Percentiles rank a stretch among this genome's conserved stretches.
Conservation (phyloP, 2,113 vertebrate species). For the Chloropsis cyanopogon region DNA sequence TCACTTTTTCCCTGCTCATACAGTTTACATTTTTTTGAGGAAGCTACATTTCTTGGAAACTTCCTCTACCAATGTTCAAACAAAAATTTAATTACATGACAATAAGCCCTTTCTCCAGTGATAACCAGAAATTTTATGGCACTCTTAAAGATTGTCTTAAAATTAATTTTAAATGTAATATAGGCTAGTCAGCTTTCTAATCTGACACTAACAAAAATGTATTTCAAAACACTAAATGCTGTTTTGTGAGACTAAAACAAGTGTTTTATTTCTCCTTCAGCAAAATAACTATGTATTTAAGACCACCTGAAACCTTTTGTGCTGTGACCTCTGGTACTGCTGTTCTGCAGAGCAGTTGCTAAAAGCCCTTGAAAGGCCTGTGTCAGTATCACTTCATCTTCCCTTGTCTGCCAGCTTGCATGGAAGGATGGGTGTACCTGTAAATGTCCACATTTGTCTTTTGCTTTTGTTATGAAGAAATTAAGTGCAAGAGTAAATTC, state of each 20-base stretch:
- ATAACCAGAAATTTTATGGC: not conserved
- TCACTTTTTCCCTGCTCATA: not conserved
- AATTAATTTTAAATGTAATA: not conserved
- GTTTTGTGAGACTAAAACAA: not conserved
- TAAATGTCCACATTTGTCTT: not conserved
- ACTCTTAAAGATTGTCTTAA: not conserved
- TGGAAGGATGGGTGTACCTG: not conserved
- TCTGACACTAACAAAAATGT: not conserved
- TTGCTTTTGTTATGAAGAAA: not conserved
- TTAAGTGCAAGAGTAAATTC: not conserved
- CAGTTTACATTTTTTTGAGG: not conserved
- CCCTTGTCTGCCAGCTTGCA: not conserved
- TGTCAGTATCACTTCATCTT: not conserved
- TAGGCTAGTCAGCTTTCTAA: not conserved
- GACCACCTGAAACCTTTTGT: not conserved
- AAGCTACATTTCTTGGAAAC: not conserved
- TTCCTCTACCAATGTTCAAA: not conserved
- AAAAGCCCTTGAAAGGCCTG: not conserved
- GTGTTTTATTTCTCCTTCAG: conserved; percentile 4
- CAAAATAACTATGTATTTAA: not conserved
- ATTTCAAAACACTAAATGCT: conserved; percentile 54
- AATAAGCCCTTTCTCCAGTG: not conserved
- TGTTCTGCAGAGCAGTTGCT: not conserved
- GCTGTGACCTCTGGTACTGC: not conserved
- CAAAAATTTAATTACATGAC: not conserved